Conservation (phyloP, 1,140 invertebrate species). For the Archegozetes longisetosus region DNA sequence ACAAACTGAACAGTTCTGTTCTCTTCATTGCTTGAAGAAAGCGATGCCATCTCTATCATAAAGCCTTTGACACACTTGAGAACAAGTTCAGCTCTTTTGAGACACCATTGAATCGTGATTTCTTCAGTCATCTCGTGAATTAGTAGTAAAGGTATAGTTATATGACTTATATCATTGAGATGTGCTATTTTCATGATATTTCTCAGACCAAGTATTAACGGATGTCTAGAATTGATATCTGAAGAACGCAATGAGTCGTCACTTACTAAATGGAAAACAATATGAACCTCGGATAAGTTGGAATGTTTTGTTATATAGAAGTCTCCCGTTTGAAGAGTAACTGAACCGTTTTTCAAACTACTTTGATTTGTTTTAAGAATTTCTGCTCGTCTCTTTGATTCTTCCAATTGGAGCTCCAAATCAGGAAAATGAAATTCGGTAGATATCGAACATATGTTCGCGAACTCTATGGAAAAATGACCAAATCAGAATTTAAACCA, state of each 20-base stretch:
- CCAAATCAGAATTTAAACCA: too few relatives aligned
- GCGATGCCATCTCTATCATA: conserved; percentile 89
- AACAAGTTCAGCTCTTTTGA: conserved; percentile 82
- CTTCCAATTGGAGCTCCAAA: conserved; percentile 67
- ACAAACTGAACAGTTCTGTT: conserved; percentile 71
- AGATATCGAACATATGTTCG: conserved; percentile 35
- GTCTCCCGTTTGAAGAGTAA: conserved; percentile 54
- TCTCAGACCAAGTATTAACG: conserved; percentile 72
- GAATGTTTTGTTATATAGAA: conserved; percentile 89
- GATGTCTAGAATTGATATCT: conserved; percentile 88
- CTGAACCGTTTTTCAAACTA: not conserved
- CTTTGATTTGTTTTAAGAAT: not conserved
- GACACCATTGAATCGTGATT: conserved; percentile 92
- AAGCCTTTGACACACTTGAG: conserved; percentile 99
- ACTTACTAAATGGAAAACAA: conserved; percentile 82
- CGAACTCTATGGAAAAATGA: too few relatives aligned
- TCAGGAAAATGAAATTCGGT: conserved; percentile 76
- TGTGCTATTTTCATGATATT: conserved; percentile 89
- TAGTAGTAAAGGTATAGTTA: conserved; percentile 81
- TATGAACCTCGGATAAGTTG: conserved; percentile 81
- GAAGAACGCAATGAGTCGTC: conserved; percentile 43
- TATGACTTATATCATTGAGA: conserved; percentile 74
- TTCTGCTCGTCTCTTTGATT: conserved; percentile 37
- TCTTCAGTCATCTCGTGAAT: conserved; percentile 53
- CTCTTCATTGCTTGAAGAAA: conserved; percentile 65